phyloP scores from a whole-genome alignment of 2,113 vertebrate genomes.

The Periophthalmus modestus region DNA sequence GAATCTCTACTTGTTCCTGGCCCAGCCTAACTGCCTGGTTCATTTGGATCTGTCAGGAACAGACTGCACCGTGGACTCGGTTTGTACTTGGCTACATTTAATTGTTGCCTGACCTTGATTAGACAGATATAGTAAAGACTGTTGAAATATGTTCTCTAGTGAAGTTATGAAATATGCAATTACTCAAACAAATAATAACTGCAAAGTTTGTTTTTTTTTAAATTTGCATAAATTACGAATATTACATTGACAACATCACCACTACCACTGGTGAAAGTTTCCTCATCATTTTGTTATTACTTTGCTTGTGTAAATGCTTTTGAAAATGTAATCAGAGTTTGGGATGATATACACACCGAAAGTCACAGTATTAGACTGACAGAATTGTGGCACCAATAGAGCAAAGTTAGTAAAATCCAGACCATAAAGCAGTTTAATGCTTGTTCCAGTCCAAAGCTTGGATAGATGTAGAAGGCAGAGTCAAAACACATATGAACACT shows the following conservation, averaged over 20 bases:
- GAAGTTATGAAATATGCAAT: neutral
- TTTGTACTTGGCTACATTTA: conserved; percentile 66
- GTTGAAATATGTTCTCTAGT: neutral
- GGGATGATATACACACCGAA: too few species aligned
- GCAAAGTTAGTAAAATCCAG: neutral
- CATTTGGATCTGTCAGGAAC: conserved; percentile 88
- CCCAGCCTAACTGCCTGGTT: conserved; percentile 88
- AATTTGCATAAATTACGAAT: too few species aligned
- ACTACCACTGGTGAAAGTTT: too few species aligned
- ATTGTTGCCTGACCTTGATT: conserved; percentile 34
- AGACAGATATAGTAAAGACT: neutral
- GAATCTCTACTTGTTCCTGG: conserved; percentile 89
- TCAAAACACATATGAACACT: neutral
- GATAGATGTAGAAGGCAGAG: too few species aligned
- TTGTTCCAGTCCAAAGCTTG: neutral
- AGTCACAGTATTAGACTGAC: too few species aligned
- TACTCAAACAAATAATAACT: neutral
- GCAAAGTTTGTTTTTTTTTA: too few species aligned
- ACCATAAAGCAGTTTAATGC: neutral
- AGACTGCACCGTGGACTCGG: conserved; percentile 85
- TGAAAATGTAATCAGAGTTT: too few species aligned
- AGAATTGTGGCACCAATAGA: too few species aligned
- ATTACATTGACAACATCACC: too few species aligned
- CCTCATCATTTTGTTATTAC: too few species aligned
- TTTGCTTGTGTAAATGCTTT: too few species aligned